Percentiles rank a stretch among this genome's conserved stretches.
Evolutionary conservation across 2,113 vertebrate species (phyloP).

Genomic region (Sterna hirundo): DNA sequence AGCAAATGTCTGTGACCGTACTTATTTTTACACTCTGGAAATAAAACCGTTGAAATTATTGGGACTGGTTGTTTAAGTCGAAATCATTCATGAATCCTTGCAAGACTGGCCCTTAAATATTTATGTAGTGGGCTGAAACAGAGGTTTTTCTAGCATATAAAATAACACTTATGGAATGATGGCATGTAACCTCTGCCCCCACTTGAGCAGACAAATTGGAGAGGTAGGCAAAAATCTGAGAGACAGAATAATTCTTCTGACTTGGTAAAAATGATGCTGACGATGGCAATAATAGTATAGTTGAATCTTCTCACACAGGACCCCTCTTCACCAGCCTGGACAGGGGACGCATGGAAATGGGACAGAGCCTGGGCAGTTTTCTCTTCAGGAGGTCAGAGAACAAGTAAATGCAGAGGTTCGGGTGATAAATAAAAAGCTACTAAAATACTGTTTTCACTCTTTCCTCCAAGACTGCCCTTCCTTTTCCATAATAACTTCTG

Average conservation of each 20-base stretch:
- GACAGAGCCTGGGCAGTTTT: not conserved
- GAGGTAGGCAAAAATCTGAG: not conserved
- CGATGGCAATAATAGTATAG: fast-evolving
- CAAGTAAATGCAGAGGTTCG: not conserved
- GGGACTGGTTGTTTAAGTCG: not conserved
- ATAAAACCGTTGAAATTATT: not conserved
- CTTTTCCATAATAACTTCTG: not conserved
- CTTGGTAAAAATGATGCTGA: not conserved
- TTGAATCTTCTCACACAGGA: not conserved
- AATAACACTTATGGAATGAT: not conserved
- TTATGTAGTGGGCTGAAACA: not conserved
- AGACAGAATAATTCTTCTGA: not conserved
- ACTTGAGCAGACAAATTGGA: not conserved
- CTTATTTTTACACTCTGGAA: not conserved
- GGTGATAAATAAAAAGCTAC: not conserved
- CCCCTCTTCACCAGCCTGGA: not conserved
- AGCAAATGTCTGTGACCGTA: not conserved
- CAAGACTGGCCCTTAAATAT: not conserved
- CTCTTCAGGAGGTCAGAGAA: not conserved
- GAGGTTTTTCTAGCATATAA: not conserved
- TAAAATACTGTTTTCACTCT: not conserved
- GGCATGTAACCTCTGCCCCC: fast-evolving
- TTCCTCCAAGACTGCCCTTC: not conserved
- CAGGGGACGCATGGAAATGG: fast-evolving
- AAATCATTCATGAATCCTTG: not conserved